Evolutionary conservation across 2,888 invertebrate genomes (phyloP), one percentile per base, ranked within the genome.

Genomic region (Epiblema foenella): DNA sequence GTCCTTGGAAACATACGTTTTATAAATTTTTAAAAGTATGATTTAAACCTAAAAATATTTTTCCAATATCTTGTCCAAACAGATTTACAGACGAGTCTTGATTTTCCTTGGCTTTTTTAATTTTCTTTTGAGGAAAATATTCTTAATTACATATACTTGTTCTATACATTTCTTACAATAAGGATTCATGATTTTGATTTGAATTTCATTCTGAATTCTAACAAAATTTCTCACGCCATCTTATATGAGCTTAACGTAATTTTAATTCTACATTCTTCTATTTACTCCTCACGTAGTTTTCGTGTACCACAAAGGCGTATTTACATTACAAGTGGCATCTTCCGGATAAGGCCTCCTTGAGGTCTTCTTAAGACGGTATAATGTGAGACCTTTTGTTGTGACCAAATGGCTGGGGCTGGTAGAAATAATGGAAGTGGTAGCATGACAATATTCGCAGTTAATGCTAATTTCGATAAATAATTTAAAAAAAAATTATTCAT

Each of bases 271-370:
- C 66, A 67, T 67, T n/a, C n/a, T n/a, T n/a, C n/a, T 67, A 67
- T 71, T 71, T 57, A 71, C 71, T 67, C 62, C 49, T 69, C 56
- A 33, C 56, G 51, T 57, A 67, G 62, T 71, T 66, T 71, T 71
- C 66, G 51, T 24, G 77, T 73, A 80, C 73, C 82, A 89, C 89
- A 90, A 89, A 88, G 77, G 80, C 79, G 86, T 89, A 91, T 91
- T 91, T 90, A 91, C 90, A 90, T 91, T 86, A 90, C 90, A 91
- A 93, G 91, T 89, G 86, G 86, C 84, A 83, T 88, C 89, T 91
- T 90, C 89, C 91, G 91, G 88, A 86, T 90, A 89, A 89, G 85
- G 85, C 83, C 82, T 85, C 82, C 89, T 87, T 85, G 81, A 87
- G 86, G 87, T 83, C 85, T 87, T 83, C 86, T 85, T 82, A 81